Conservation (phyloP, 2,797 vertebrate species). For the Enteromius viviparus region DNA sequence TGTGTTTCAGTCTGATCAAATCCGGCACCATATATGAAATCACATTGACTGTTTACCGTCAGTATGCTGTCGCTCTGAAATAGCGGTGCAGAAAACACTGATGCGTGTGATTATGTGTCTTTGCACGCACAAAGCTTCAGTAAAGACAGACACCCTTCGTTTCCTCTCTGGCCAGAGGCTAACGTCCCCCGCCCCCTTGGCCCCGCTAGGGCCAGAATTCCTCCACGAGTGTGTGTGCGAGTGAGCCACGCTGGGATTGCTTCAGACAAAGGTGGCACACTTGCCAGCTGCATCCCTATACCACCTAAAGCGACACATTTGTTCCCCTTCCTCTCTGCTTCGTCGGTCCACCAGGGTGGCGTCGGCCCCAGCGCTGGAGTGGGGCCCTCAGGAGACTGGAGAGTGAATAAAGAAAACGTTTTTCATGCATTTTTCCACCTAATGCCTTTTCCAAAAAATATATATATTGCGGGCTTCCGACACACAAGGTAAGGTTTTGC, state of each 20-base stretch:
- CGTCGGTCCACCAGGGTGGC: conserved; percentile 71
- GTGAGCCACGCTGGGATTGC: conserved; percentile 68
- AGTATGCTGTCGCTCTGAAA: background rate
- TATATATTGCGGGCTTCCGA: conserved; percentile 84
- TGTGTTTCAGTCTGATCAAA: background rate
- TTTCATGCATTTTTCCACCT: conserved; percentile 74
- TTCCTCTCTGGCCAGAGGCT: conserved; percentile 74
- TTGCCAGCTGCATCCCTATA: conserved; percentile 78
- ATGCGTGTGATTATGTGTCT: conserved; percentile 44
- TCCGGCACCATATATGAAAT: background rate
- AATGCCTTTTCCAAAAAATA: conserved; percentile 87
- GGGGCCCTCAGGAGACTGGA: conserved; percentile 89
- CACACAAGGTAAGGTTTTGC: conserved; percentile 90
- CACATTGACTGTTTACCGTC: background rate
- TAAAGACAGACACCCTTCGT: conserved; percentile 70
- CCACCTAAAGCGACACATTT: conserved; percentile 72
- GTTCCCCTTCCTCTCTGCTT: conserved; percentile 70
- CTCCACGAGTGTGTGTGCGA: conserved; percentile 71
- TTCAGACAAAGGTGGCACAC: conserved; percentile 79
- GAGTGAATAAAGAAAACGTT: conserved; percentile 91
- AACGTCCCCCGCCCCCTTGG: conserved; percentile 68
- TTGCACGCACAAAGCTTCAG: conserved; percentile 58
- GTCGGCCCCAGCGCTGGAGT: conserved; percentile 80
- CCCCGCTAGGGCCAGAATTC: conserved; percentile 79
- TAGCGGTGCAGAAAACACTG: background rate